phyloP scores from a whole-genome alignment of 2,113 vertebrate genomes.

The Lycocorax pyrrhopterus region DNA sequence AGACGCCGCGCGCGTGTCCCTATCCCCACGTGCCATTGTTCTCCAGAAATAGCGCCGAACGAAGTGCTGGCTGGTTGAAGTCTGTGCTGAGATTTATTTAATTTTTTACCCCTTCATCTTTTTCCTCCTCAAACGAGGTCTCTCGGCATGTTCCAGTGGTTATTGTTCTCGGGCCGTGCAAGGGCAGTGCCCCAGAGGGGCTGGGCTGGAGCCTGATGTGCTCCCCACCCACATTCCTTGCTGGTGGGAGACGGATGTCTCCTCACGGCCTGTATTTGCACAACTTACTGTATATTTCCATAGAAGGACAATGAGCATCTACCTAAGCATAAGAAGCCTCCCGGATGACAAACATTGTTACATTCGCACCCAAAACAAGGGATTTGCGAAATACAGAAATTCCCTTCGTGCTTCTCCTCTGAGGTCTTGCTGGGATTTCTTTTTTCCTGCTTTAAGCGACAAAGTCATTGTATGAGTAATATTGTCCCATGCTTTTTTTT shows the following conservation, averaged over 20 bases:
- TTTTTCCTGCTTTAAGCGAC: neutral
- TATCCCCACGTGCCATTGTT: neutral
- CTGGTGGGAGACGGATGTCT: conserved; percentile 40
- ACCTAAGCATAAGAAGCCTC: neutral
- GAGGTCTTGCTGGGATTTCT: neutral
- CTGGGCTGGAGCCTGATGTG: neutral
- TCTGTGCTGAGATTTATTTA: neutral
- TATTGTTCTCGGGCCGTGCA: neutral
- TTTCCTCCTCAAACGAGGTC: neutral
- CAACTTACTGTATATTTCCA: conserved; percentile 26
- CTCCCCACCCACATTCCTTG: conserved; percentile 66
- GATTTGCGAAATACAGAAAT: conserved; percentile 50
- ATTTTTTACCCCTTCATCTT: neutral
- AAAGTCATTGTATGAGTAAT: conserved; percentile 34
- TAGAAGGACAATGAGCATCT: conserved; percentile 43
- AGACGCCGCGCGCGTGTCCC: fast-evolving
- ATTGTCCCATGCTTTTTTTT: neutral
- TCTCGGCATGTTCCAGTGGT: neutral
- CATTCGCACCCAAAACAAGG: neutral
- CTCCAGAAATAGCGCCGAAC: fast-evolving
- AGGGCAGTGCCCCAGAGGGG: conserved; percentile 10
- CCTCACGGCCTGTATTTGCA: conserved; percentile 24
- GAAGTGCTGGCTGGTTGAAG: fast-evolving
- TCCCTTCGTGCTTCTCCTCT: conserved; percentile 54
- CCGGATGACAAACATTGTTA: neutral